Conservation (phyloP, 1,140 invertebrate genomes). For the Pseudoatta argentina region DNA sequence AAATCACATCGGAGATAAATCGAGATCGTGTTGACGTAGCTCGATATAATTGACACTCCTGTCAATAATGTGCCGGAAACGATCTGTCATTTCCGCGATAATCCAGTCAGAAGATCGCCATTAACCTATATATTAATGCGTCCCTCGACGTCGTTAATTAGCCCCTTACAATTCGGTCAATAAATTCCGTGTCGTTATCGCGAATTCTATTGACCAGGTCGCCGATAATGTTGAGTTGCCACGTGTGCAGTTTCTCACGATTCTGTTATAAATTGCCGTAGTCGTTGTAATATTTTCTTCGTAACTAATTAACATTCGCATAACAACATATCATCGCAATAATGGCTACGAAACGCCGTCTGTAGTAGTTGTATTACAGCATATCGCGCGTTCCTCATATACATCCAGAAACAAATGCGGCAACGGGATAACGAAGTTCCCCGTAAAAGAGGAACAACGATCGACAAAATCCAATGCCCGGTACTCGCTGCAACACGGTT, state of each 20-base stretch:
- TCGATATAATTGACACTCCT: slow-evolving; percentile 8
- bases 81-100: slow-evolving; percentile 11
- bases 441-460: slow-evolving; percentile 39
- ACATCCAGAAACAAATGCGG: slow-evolving; percentile 2
- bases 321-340: background rate
- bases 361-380: background rate
- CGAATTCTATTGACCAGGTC: slow-evolving; percentile 6
- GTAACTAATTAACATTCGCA: slow-evolving; percentile 25
- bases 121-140: background rate
- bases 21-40: background rate
- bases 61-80: slow-evolving; percentile 7
- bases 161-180: slow-evolving; percentile 40
- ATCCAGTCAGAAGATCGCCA: background rate
- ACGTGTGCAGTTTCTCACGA: slow-evolving; percentile 24
- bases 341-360: background rate
- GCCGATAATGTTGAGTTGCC: background rate
- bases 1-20: background rate
- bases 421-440: slow-evolving; percentile 28
- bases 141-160: slow-evolving; percentile 40
- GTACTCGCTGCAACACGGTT: slow-evolving; percentile 14
- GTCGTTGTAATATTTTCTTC: slow-evolving; percentile 27
- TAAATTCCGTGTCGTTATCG: slow-evolving; percentile 41
- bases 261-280: background rate
- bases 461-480: slow-evolving; percentile 52
- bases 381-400: background rate